Base-by-base conservation (phyloP, 2,888 invertebrate species). In the Eristalis intricaria region DNA sequence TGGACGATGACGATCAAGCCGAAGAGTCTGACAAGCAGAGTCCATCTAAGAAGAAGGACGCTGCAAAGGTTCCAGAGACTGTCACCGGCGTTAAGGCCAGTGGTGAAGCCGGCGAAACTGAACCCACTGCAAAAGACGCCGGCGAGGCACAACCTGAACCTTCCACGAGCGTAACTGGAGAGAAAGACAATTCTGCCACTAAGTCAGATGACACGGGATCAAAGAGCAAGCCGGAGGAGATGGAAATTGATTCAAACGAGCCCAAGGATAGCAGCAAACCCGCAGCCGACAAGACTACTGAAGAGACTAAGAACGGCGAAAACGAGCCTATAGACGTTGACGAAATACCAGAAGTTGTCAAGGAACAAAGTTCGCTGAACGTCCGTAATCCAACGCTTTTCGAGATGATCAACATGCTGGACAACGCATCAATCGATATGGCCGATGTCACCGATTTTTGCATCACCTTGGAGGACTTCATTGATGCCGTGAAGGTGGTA, bases 381-480 rank as follows among this genome's bases (percentile, higher is more conserved):
- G 50, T 50, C 19, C 90, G 89, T 75, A 91, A 90, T 40, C 92
- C 93, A 1, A 91, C 94, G 3, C 90, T 95, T 64, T 93, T 94
- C 81, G 95, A 96, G 89, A 93, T 96, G 29, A 91, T 96, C 38
- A 93, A 93, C 69, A 96, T 96, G 94, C 93, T 97, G 43, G 96
- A 95, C 88, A 95, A 95, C 89, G 94, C 95, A 63, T 94, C 95
- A 58, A 94, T 94, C 13, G 94, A 96, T 70, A 94, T 97, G 73
- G 94, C 95, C 19, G 95, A 96, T 89, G 93, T 97, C 69, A 91
- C 94, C 0, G 94, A 95, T 63, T 94, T 98, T 71, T 95, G 94
- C 82, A 95, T 98, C 19, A 95, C 95, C 60, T 94, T 96, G 90
- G 94, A 95, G 5, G 98, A 98, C 91, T 98, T 97, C 90, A 91